Conservation (phyloP, 2,797 vertebrate genomes). For the Channa striata region DNA sequence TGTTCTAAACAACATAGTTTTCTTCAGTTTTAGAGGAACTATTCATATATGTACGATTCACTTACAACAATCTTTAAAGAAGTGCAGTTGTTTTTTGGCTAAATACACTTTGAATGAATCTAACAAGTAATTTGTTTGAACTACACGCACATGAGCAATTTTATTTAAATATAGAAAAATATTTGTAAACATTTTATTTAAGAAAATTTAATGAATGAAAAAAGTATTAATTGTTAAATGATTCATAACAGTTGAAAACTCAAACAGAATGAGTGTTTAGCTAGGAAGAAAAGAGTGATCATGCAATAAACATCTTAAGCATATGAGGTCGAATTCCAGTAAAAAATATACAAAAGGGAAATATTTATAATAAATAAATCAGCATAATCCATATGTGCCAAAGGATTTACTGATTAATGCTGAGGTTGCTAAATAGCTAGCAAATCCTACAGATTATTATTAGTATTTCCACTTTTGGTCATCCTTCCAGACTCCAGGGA, state of each 20-base stretch:
- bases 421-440: no score
- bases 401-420: not conserved
- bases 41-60: no score
- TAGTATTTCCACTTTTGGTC: no score
- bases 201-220: no score
- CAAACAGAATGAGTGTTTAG: not conserved
- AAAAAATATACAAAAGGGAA: slow-evolving; percentile 5
- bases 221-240: not conserved
- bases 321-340: not conserved
- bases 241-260: not conserved
- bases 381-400: not conserved
- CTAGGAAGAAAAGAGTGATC: not conserved
- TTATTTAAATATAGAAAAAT: not conserved
- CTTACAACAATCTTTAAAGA: not conserved
- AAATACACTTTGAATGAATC: not conserved
- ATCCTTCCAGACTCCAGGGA: no score
- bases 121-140: not conserved
- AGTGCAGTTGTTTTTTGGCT: not conserved
- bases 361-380: not conserved
- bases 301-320: not conserved
- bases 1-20: not conserved
- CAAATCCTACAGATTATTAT: no score
- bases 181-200: not conserved
- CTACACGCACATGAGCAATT: not conserved
- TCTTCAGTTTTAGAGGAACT: not conserved